A percentile compares a stretch with the other conserved stretches of the same genome.
Conservation (phyloP, 2,797 vertebrate genomes). For the Enteromius fasciolatus region DNA sequence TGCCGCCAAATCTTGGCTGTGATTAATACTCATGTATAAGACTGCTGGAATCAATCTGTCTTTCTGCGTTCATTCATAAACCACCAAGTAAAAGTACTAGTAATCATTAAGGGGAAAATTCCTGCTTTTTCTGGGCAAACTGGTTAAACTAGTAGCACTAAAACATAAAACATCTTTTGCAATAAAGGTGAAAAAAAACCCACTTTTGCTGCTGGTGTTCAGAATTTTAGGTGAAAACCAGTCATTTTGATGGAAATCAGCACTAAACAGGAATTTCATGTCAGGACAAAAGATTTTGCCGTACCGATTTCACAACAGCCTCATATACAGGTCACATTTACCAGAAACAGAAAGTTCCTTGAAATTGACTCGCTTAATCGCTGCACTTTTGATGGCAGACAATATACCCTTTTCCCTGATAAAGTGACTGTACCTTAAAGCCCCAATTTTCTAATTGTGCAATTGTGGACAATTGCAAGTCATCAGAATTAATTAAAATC, state of each 20-base stretch:
- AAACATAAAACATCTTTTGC: not conserved
- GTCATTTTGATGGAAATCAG: not conserved
- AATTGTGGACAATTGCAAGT: not conserved
- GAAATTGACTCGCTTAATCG: not conserved
- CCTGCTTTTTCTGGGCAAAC: not conserved
- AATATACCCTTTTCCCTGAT: not conserved
- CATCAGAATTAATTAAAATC: not conserved
- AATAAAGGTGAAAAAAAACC: not conserved
- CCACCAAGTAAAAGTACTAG: not conserved
- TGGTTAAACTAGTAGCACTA: not conserved
- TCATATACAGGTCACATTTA: not conserved
- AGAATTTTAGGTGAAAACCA: not conserved
- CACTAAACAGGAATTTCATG: not conserved
- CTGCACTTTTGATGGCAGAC: not conserved
- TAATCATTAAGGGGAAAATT: too few relatives aligned
- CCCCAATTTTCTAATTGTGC: not conserved
- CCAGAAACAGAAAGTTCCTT: not conserved
- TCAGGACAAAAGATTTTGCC: not conserved
- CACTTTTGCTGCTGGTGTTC: not conserved
- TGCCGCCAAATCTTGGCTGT: not conserved
- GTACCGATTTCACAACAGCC: not conserved
- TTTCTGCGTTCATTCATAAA: not conserved
- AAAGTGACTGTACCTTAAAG: not conserved
- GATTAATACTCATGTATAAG: not conserved
- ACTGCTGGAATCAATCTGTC: not conserved